A percentile compares a stretch with the other conserved stretches of the same genome.
phyloP scores from a whole-genome alignment of 2,797 vertebrate species.

The Aselliscus stoliczkanus region DNA sequence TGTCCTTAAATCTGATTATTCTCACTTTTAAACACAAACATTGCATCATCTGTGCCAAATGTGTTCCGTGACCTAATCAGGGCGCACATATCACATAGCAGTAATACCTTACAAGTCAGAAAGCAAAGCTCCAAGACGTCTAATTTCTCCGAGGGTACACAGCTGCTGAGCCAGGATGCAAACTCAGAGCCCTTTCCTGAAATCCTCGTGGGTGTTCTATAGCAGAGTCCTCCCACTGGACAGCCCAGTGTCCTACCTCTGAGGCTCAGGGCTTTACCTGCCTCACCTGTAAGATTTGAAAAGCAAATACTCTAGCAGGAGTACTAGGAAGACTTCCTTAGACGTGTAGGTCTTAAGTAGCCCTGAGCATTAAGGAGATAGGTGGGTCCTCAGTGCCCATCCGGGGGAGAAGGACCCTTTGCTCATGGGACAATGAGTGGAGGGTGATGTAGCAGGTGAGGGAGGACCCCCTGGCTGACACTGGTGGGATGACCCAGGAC shows the following conservation, averaged over 20 bases:
- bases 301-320: neutral
- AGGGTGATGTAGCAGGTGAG: neutral
- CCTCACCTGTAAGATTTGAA: neutral
- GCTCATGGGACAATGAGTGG: neutral
- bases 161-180: neutral
- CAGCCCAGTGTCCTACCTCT: neutral
- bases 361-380: neutral
- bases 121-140: neutral
- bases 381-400: neutral
- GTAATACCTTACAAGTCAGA: neutral
- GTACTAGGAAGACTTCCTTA: neutral
- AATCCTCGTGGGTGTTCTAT: neutral
- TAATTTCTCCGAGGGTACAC: neutral
- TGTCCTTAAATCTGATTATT: neutral
- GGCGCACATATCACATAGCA: neutral
- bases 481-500: neutral
- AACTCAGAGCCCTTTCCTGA: neutral
- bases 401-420: neutral
- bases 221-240: neutral
- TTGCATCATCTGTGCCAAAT: neutral
- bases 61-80: neutral
- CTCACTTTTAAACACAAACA: neutral
- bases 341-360: neutral
- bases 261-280: neutral
- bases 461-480: neutral